phyloP scores from a whole-genome alignment of 2,113 vertebrate species.

The Leptobrachium ailaonicum region DNA sequence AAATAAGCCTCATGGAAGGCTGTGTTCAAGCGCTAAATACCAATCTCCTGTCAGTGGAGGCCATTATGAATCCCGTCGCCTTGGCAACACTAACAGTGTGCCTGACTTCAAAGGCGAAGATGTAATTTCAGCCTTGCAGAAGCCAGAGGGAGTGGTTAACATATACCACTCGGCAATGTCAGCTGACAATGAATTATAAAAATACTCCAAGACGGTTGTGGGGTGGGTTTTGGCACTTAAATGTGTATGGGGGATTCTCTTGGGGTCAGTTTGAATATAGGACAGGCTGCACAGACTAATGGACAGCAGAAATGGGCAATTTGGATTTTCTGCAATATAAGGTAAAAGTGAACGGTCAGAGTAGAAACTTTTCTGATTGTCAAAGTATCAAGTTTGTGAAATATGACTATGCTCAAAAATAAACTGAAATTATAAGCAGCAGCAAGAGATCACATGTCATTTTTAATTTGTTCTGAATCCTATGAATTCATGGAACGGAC shows the following conservation, averaged over 20 bases:
- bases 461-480: too few species aligned
- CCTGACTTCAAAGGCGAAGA: constrained; percentile 91
- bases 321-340: too few species aligned
- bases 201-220: constrained; percentile 75
- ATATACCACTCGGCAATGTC: constrained; percentile 67
- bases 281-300: too few species aligned
- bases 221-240: constrained; percentile 55
- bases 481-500: too few species aligned
- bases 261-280: background rate
- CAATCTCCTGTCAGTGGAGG: constrained; percentile 71
- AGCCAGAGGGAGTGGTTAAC: constrained; percentile 92
- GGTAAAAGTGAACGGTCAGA: too few species aligned
- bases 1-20: constrained; percentile 62
- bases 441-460: too few species aligned
- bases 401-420: too few species aligned
- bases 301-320: too few species aligned
- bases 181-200: constrained; percentile 81
- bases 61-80: constrained; percentile 81
- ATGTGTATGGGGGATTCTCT: background rate
- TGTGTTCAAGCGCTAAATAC: constrained; percentile 66
- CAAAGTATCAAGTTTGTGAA: too few species aligned
- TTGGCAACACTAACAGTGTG: constrained; percentile 85
- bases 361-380: too few species aligned
- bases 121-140: constrained; percentile 94
- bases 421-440: too few species aligned